Base-by-base conservation (phyloP, 2,113 vertebrate genomes). In the Orycteropus afer region DNA sequence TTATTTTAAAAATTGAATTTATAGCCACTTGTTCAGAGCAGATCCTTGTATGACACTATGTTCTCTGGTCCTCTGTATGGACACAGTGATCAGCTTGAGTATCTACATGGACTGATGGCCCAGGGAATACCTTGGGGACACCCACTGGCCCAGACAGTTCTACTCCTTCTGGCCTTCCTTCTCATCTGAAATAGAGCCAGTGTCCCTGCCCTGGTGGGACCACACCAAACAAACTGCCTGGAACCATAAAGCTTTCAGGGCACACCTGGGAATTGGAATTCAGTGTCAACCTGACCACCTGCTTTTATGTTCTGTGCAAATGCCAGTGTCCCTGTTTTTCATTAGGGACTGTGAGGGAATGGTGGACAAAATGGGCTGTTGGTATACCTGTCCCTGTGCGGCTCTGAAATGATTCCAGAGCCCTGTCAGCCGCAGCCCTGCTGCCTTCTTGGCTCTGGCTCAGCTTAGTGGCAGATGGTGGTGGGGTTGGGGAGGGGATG, bases 251-350 rank as follows among this genome's bases (percentile, higher is more conserved):
- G 63, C 47, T 80, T 84, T 53, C 13, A 83, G 88, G 37, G 81
- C 93, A 91, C 85, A 29, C 20, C 27, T 90, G 73, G 85, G 45
- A 89, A 15, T 15, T 84, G 88, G 55, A 51, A 6, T 74, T 11
- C 32, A 61, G 7, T 42, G 15, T 77, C 2, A 34, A 34, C 71
- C 80, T 59, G 86, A 85, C 92, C 97, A 96, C 90, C 95, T 97
- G 96, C 92, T 61, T 87, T 74, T 88, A 23, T 47, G 89, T 90
- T 80, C 95, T 93, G 34, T 40, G 84, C 95, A 96, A 86, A 95
- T 95, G 89, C 77, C 88, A 61, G 45, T 53, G 90, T 96, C 86
- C 90, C 95, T 94, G 92, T 90, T 81, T 53, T 55, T 49, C 87
- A 7, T 55, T 45, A 14, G 92, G 95, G 71, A 2, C 83, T 78